Evolutionary conservation across 2,113 vertebrate genomes (phyloP), one percentile per base, ranked within the genome.

Genomic region (Panthera leo): DNA sequence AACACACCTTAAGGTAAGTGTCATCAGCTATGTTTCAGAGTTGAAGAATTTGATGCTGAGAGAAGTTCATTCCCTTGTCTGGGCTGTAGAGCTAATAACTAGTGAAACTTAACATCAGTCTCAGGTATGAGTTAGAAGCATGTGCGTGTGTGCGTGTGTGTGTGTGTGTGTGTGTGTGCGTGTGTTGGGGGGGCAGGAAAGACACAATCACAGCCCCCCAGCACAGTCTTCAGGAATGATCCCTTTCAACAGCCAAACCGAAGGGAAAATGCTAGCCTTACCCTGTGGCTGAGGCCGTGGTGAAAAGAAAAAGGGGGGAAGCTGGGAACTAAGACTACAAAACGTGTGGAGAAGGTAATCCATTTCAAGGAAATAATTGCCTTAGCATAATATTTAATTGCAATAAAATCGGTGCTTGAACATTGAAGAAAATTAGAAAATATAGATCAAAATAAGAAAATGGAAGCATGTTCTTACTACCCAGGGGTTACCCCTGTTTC

Each of bases 41-140:
- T 27, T 70, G 48, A 90, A 68, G 58, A 87, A 73, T 83, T 23
- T 86, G 71, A 63, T 58, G 58, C 65, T 15, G 31, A 89, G 58
- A 65, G 51, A 91, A 67, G 21, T 73, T 53, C 84, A 97, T 61
- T 70, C 53, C 85, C 93, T 91, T 68, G 61, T 67, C 16, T 92
- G 61, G 34, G 73, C 12, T 68, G 42, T 11, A 83, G 42, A 83
- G 51, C 13, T 89, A 85, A 71, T 23, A 61, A 67, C 78, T 10
- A 31, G 53, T 48, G 70, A 95, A 87, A 92, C 29, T 83, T 42
- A 73, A 63, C 83, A 12, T 82, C 55, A 78, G 7, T 87, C 18
- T 12, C 8, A 16, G 27, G 19, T 83, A 21, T 70, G 29, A 92
- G 7, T 70, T 92, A 87, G 25, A 91, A 85, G 45, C 10, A 34